Percentiles rank a stretch among this genome's conserved stretches.
Conservation (phyloP, 2,797 vertebrate genomes). For the Urocyon cinereoargenteus region DNA sequence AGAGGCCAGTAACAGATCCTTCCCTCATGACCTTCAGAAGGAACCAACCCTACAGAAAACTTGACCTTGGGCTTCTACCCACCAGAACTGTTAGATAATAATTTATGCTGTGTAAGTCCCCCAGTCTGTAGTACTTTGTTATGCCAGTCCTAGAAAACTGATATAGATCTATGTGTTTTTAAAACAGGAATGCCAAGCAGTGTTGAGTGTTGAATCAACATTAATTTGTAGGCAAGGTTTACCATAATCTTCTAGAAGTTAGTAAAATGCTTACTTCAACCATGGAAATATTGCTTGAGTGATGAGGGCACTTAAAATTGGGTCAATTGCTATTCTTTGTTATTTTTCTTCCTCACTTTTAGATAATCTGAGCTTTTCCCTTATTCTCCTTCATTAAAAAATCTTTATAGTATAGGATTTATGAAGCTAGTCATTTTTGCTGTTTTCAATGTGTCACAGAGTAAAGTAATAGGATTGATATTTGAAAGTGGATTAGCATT, state of each 20-base stretch:
- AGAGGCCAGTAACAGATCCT: not conserved
- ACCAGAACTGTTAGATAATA: not conserved
- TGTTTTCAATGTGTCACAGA: slow-evolving; percentile 5
- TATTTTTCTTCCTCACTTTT: not conserved
- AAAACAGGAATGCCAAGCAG: not conserved
- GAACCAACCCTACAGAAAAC: not conserved
- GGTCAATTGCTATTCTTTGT: not conserved
- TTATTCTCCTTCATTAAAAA: not conserved
- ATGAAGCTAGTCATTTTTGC: not conserved
- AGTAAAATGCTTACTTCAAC: not conserved
- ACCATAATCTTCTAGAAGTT: not conserved
- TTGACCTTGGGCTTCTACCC: not conserved
- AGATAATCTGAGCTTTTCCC: not conserved
- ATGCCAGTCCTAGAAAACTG: not conserved
- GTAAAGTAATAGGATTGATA: slow-evolving; percentile 46
- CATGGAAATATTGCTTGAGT: not conserved
- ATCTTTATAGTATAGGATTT: not conserved
- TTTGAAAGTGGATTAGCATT: slow-evolving; percentile 53
- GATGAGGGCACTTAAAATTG: not conserved
- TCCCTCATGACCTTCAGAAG: not conserved
- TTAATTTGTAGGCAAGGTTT: not conserved
- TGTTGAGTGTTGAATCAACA: not conserved
- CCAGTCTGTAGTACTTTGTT: not conserved
- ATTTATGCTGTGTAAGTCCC: not conserved
- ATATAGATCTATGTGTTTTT: not conserved